Percentiles rank a stretch among this genome's conserved stretches.
phyloP scores from a whole-genome alignment of 1,140 invertebrate species.

The Achatina immaculata region DNA sequence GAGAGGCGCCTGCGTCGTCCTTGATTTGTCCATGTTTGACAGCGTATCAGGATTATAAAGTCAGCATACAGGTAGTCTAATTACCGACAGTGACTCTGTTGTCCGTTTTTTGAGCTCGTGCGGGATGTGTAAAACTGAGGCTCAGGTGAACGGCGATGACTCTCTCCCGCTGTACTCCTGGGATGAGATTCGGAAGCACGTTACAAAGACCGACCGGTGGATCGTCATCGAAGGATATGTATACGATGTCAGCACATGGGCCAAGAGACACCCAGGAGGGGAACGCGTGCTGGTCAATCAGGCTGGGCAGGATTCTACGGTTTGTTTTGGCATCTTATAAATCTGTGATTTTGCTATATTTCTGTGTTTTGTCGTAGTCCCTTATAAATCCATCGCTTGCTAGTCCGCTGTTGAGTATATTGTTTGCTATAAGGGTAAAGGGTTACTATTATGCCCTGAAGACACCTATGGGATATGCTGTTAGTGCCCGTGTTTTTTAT shows the following conservation, averaged over 20 bases:
- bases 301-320: slow-evolving; percentile 69
- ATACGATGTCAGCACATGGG: slow-evolving; percentile 67
- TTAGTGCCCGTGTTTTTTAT: no score
- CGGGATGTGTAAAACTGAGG: slow-evolving; percentile 34
- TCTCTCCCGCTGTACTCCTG: slow-evolving; percentile 36
- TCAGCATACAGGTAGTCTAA: no score
- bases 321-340: slow-evolving; percentile 45
- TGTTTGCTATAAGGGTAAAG: no score
- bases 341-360: neutral
- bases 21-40: no score
- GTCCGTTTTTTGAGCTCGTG: no score
- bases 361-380: neutral
- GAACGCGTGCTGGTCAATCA: slow-evolving; percentile 62
- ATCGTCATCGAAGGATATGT: slow-evolving; percentile 66
- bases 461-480: no score
- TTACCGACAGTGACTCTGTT: no score
- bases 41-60: neutral
- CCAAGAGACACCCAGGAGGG: slow-evolving; percentile 68
- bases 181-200: slow-evolving; percentile 65
- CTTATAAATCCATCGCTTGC: neutral
- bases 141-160: slow-evolving; percentile 11
- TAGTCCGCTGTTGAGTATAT: neutral
- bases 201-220: slow-evolving; percentile 60
- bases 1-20: neutral
- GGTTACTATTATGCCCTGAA: no score